phyloP scores from a whole-genome alignment of 2,797 vertebrate species.

The Muscicapa striata region DNA sequence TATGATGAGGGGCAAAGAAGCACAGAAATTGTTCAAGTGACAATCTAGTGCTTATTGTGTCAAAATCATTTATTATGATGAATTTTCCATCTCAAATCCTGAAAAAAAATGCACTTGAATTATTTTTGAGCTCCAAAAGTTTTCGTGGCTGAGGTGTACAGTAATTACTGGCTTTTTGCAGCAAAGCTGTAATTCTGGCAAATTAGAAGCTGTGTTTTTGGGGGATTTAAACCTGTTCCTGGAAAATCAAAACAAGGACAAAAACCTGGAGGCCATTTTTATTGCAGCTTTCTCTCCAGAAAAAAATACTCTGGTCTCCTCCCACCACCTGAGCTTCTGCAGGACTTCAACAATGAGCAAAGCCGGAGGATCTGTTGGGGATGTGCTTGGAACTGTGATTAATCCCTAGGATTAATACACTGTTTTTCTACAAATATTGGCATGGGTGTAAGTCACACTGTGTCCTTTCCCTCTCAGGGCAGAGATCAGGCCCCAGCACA shows the following conservation, averaged over 20 bases:
- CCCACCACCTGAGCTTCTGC: background rate
- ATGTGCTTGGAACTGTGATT: background rate
- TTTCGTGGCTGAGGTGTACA: background rate
- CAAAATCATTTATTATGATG: background rate
- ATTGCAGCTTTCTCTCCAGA: background rate
- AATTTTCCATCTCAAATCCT: background rate
- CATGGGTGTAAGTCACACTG: background rate
- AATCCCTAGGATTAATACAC: background rate
- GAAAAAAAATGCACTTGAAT: background rate
- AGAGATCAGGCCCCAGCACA: background rate
- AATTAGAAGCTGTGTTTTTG: background rate
- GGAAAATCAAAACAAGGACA: background rate
- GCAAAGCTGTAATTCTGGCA: background rate
- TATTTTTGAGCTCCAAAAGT: background rate
- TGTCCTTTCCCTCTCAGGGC: fast-evolving
- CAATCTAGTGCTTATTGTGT: background rate
- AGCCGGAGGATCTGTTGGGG: background rate
- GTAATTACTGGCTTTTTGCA: background rate
- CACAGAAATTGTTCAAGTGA: background rate
- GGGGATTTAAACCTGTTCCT: background rate
- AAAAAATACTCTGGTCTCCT: background rate
- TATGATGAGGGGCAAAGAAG: background rate
- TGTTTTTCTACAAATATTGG: background rate
- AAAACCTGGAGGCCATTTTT: background rate
- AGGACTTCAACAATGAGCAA: background rate